Evolutionary conservation across 2,113 vertebrate species (phyloP), one percentile per base, ranked within the genome.

Genomic region (Daubentonia madagascariensis): DNA sequence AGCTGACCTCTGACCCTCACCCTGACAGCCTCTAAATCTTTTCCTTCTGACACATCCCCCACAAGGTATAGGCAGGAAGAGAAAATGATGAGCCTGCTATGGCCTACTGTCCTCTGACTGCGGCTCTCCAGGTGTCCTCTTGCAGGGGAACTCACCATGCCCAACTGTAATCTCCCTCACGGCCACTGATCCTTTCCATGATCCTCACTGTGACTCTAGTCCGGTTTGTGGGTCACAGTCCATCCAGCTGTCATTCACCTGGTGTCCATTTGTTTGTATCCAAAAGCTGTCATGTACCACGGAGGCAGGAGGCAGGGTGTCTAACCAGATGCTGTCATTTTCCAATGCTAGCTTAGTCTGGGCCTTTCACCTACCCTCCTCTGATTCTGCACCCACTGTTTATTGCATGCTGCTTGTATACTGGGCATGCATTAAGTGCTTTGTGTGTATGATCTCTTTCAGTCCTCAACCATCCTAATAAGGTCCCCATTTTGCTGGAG

Each of bases 11-110:
- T 98, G 98, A 98, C 99, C 98, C 98, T 94, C 8, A 98, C 98
- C 98, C 98, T 99, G 99, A 99, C 99, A 99, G 99, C 98, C 98
- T 99, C 98, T 99, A 99, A 99, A 99, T 99, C 99, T 99, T 99
- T 98, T 96, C 98, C 98, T 96, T 98, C 45, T 12, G 96, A 97
- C 97, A 97, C 83, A 93, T 95, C 93, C 88, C 97, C 96, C 97
- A 96, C 97, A 98, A 97, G 96, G 90, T 92, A 94, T 40, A 93
- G 28, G 91, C 97, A 92, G 93, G 93, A 97, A 48, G 91, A 89
- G 94, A 87, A 90, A 89, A 97, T 6, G 80, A 98, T 97, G 28
- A 22, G 83, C 75, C 61, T 43, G 72, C 83, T 65, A 30, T 50
- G 63, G 90, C 59, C 61, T 89, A 45, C 86, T 81, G 63, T 80